Base-by-base conservation (phyloP, 2,888 invertebrate species). In the Clitarchus hookeri region DNA sequence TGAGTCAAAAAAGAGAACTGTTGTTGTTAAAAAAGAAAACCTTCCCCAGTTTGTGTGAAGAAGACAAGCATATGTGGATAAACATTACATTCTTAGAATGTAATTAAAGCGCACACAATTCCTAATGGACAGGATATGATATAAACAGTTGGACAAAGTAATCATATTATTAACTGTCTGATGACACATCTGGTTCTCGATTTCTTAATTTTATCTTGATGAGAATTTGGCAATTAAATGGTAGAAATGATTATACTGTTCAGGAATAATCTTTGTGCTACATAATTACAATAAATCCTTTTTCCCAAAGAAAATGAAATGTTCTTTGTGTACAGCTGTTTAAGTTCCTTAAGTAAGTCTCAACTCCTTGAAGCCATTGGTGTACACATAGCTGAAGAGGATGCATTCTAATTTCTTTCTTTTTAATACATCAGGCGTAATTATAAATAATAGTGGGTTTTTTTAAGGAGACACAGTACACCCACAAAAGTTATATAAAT, bases 351-450 rank as follows among this genome's bases (percentile, higher is more conserved):
- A 26, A 1, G 78, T 78, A 78, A 23, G 23, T 78, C 23, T 78
- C 78, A 78, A 11, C 23, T 78, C 78, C 78, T 78, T 78, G 78
- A 13, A 78, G 11, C 8, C 26, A 78, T 8, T 48, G 27, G 9
- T 83, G 27, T 83, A 48, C 82, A 16, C 48, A 25, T 84, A 84
- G 26, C 84, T 16, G 85, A 53, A 85, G n/a, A 53, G 44, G 77
- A 85, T 44, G 16, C n/a, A 77, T 27, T 83, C 65, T 2, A 36
- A 36, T 65, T 65, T 65, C 65, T 65, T 9, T 65, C 85, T 54
- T 85, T 78, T 85, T 85, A 84, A 78, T 77, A 85, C 79, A 79
- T 65, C 16, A 85, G 25, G 13, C 85, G n/a, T n/a, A n/a, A n/a
- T n/a, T n/a, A n/a, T n/a, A n/a, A n/a, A n/a, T n/a, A n/a, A n/a